Evolutionary conservation across 2,797 vertebrate species (phyloP).

Genomic region (Spea hammondii): DNA sequence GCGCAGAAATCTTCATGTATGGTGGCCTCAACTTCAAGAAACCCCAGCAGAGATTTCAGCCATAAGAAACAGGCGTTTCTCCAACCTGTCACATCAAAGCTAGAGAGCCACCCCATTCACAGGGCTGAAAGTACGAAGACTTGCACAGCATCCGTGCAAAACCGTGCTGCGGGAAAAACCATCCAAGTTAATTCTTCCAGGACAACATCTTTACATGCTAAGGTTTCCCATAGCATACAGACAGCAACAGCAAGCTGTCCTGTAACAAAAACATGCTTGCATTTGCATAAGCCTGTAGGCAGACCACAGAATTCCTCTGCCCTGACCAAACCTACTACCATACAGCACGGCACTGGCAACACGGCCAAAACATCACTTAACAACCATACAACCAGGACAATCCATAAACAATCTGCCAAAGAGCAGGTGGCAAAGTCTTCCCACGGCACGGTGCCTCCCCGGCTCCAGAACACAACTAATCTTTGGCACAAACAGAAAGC

Average conservation of each 20-base stretch:
- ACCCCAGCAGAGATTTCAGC: neutral
- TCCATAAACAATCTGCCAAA: conserved; percentile 12
- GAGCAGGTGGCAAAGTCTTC: neutral
- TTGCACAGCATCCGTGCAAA: neutral
- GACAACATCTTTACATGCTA: neutral
- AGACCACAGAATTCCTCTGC: neutral
- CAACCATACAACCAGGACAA: neutral
- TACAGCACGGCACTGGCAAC: neutral
- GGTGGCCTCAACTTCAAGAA: neutral
- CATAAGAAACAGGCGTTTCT: neutral
- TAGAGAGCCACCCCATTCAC: neutral
- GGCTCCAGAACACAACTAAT: neutral
- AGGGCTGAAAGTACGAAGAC: neutral
- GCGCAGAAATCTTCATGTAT: neutral
- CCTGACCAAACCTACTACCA: neutral
- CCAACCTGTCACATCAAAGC: neutral
- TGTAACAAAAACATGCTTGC: neutral
- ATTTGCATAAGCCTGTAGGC: neutral
- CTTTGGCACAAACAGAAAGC: neutral
- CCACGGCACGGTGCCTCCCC: neutral
- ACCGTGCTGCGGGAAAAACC: neutral
- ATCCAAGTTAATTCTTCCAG: conserved; percentile 4
- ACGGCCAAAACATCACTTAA: neutral
- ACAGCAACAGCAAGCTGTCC: no score
- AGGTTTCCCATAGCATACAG: neutral